Conservation (phyloP, 2,888 invertebrate genomes). For the Platypus cylindrus region DNA sequence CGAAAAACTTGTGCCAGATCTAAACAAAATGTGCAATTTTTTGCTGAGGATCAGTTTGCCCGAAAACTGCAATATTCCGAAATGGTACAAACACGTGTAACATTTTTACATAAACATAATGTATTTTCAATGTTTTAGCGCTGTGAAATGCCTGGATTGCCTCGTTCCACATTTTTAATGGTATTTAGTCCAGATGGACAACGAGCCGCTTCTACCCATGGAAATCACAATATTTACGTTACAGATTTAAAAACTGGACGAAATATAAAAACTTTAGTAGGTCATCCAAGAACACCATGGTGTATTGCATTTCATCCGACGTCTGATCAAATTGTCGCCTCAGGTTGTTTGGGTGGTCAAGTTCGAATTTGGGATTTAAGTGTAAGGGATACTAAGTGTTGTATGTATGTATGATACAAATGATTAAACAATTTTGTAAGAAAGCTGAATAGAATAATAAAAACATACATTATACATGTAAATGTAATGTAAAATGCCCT, state of each 20-base stretch:
- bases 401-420: conserved; percentile 1
- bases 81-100: conserved; percentile 18
- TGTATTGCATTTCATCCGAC: conserved; percentile 81
- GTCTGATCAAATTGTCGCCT: conserved; percentile 69
- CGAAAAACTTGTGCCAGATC: conserved; percentile 17
- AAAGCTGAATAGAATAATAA: no score
- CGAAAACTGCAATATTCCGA: conserved; percentile 23
- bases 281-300: conserved; percentile 85
- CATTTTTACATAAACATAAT: conserved; percentile 1
- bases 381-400: conserved; percentile 39
- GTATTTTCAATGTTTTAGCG: conserved; percentile 16
- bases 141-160: conserved; percentile 60
- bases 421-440: no score
- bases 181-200: conserved; percentile 80
- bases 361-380: conserved; percentile 80
- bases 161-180: conserved; percentile 74
- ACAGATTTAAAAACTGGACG: conserved; percentile 68
- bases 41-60: conserved; percentile 25
- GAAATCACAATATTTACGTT: conserved; percentile 79
- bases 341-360: conserved; percentile 80
- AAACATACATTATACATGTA: no score
- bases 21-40: conserved; percentile 21
- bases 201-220: conserved; percentile 77
- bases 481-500: no score
- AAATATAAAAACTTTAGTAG: conserved; percentile 61